Evolutionary conservation across 1,140 invertebrate species (phyloP), one percentile per base, ranked within the genome.

Genomic region (Drosophila auraria): DNA sequence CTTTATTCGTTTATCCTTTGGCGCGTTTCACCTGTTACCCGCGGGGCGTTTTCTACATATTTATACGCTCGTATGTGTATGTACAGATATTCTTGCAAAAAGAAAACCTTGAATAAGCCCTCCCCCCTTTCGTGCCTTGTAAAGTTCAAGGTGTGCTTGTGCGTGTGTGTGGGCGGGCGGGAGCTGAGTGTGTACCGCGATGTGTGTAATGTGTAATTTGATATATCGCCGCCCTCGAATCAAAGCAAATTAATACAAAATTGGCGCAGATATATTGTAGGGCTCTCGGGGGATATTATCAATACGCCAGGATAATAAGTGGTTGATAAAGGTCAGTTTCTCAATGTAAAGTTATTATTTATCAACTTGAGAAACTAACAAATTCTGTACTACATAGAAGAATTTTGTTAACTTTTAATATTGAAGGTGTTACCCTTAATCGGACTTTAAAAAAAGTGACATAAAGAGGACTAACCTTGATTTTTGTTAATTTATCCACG

Each of bases 71-170:
- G 9, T 36, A 5, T 36, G 42, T 14, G 0, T 36, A 47, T 25
- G 20, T 47, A 25, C 12, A 30, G 59, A 38, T 27, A 7, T 40
- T 40, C n/a, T 36, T 40, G 45, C 59, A 65, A 54, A 69, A 57
- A 33, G 27, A 82, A 89, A 81, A 58, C 84, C 81, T 89, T 84
- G 74, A 63, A 79, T 57, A n/a, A 40, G 1, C 12, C 33, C 53
- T 14, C 14, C 42, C 45, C 51, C 27, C 63, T n/a, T 23, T 49
- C 53, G 70, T 54, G 64, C 58, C 84, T 71, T 72, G 69, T 89
- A 89, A 83, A 83, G 83, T 87, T 87, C 83, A 87, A 87, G 83
- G 83, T 76, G 30, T 60, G 27, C 51, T 1, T 73, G 49, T 44
- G 47, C 66, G 50, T 54, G 57, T 50, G 23, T 66, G 73, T 68